phyloP scores from a whole-genome alignment of 2,113 vertebrate genomes.

The Xiphophorus hellerii region DNA sequence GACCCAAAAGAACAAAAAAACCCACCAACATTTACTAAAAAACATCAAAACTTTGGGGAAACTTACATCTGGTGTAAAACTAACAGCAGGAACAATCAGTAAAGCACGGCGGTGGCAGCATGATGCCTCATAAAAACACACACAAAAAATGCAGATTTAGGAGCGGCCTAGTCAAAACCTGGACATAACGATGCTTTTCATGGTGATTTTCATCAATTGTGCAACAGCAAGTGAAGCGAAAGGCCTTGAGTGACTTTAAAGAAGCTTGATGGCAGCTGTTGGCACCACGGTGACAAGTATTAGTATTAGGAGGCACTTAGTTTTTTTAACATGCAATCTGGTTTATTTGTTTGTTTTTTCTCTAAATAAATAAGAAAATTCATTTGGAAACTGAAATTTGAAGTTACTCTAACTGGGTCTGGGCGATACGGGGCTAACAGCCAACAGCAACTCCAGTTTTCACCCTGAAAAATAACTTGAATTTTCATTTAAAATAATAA shows the following conservation, averaged over 20 bases:
- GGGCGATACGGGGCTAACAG: no score
- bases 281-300: not conserved
- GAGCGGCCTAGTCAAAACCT: not conserved
- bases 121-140: no score
- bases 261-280: no score
- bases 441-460: no score
- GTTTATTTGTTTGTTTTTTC: not conserved
- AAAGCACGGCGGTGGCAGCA: no score
- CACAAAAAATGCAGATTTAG: not conserved
- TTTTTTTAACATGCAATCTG: not conserved
- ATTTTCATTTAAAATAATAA: no score
- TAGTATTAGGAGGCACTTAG: not conserved
- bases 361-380: not conserved
- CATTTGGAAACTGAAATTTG: not conserved
- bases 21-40: not conserved
- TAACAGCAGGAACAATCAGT: no score
- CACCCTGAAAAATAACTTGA: no score
- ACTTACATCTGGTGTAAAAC: no score
- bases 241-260: no score
- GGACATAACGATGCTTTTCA: not conserved
- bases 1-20: not conserved
- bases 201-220: not conserved
- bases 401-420: not conserved
- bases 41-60: not conserved
- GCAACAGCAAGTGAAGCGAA: no score